Evolutionary conservation across 1,140 invertebrate species (phyloP).

Genomic region (Coenobita brevimanus): DNA sequence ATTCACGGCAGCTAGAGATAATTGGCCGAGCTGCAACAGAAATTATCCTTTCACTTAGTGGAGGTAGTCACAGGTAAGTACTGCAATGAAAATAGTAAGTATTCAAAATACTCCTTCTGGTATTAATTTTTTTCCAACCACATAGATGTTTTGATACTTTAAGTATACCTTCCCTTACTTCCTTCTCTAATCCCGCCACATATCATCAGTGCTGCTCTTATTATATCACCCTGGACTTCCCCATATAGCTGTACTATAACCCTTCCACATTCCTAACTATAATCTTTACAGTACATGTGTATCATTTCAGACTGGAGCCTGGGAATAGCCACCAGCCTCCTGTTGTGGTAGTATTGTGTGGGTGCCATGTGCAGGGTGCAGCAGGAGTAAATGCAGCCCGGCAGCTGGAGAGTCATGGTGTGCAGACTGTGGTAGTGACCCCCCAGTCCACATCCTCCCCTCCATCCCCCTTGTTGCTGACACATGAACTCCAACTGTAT

Average conservation of each 20-base stretch:
- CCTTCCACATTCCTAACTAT: no score
- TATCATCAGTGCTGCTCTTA: not conserved
- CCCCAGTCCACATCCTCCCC: conserved; percentile 73
- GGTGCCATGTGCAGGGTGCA: conserved; percentile 76
- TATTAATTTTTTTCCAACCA: no score
- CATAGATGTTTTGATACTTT: no score
- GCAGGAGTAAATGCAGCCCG: conserved; percentile 81
- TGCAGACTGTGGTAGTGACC: conserved; percentile 82
- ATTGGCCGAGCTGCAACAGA: conserved; percentile 85
- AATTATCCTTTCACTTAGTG: conserved; percentile 84
- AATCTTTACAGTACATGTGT: no score
- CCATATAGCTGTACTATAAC: no score
- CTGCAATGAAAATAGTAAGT: not conserved
- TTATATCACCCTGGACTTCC: no score
- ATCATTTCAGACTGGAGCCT: conserved; percentile 78
- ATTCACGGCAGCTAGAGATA: conserved; percentile 82
- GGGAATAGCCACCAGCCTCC: conserved; percentile 88
- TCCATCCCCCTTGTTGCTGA: conserved; percentile 72
- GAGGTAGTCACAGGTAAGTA: conserved; percentile 79
- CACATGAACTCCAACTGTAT: conserved; percentile 75
- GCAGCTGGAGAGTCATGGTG: conserved; percentile 87
- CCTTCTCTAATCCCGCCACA: not conserved
- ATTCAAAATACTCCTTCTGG: no score
- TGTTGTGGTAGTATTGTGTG: conserved; percentile 84
- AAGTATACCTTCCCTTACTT: not conserved